Conservation (phyloP, 2,113 vertebrate genomes). For the Recurvirostra avosetta region DNA sequence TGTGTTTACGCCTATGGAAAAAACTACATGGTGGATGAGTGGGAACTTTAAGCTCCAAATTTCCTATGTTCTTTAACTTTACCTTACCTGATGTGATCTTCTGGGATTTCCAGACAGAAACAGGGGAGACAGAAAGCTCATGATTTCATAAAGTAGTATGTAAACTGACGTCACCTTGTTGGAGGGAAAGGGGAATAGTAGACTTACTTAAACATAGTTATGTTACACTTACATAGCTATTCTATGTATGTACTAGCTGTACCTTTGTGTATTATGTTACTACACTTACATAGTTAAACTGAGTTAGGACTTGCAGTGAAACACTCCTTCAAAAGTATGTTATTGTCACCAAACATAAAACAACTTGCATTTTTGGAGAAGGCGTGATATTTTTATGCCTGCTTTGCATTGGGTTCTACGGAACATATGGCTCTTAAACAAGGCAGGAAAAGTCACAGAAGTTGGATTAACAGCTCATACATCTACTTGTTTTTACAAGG, state of each 20-base stretch:
- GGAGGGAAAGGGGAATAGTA: not conserved
- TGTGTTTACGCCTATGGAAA: rapidly evolving
- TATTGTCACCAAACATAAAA: not conserved
- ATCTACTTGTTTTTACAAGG: not conserved
- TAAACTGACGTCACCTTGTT: rapidly evolving
- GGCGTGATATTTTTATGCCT: not conserved
- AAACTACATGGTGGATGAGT: not conserved
- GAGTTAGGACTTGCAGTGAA: not conserved
- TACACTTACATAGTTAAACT: not conserved
- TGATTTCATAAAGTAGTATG: not conserved
- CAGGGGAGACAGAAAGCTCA: rapidly evolving
- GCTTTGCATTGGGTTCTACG: not conserved
- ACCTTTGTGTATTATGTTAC: not conserved
- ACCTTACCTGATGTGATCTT: not conserved
- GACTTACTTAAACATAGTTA: not conserved
- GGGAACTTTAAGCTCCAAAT: not conserved
- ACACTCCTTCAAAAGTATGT: not conserved
- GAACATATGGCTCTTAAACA: not conserved
- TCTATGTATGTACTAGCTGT: not conserved
- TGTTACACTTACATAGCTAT: not conserved
- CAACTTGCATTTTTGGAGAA: rapidly evolving
- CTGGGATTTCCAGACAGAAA: not conserved
- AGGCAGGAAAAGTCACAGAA: not conserved
- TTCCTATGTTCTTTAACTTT: not conserved
- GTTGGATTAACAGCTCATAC: not conserved